Evolutionary conservation across 2,797 vertebrate genomes (phyloP).

Genomic region (Pantherophis vulpinus): DNA sequence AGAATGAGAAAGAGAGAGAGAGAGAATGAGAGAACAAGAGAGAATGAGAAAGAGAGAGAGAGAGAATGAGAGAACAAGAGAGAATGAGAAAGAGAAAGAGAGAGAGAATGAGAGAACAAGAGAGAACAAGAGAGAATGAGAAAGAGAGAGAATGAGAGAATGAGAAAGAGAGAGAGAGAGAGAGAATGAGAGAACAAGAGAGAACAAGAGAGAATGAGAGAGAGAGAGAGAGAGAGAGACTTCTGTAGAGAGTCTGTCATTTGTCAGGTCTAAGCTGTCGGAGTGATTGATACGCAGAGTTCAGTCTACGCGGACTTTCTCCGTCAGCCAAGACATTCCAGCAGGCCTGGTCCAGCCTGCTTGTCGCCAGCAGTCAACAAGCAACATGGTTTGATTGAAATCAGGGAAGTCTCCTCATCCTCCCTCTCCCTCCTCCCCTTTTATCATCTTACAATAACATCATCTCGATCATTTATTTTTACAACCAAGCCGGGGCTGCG

Average conservation of each 20-base stretch:
- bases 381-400: constrained; percentile 18
- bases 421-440: constrained; percentile 17
- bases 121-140: too few relatives aligned
- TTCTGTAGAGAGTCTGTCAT: constrained; percentile 62
- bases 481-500: background rate
- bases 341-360: constrained; percentile 46
- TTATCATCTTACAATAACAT: constrained; percentile 56
- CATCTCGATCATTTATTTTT: constrained; percentile 51
- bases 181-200: too few relatives aligned
- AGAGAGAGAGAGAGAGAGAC: too few relatives aligned
- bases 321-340: constrained; percentile 68
- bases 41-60: too few relatives aligned
- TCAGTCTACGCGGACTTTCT: constrained; percentile 67
- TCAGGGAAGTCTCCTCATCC: constrained; percentile 34
- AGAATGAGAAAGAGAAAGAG: too few relatives aligned
- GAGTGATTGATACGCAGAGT: constrained; percentile 73
- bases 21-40: too few relatives aligned
- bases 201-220: too few relatives aligned
- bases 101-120: too few relatives aligned
- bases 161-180: too few relatives aligned
- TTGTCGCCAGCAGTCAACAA: constrained; percentile 41
- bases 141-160: too few relatives aligned
- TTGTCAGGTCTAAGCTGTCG: constrained; percentile 65
- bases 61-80: too few relatives aligned
- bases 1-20: too few relatives aligned